Percentiles rank a stretch among this genome's conserved stretches.
Conservation (phyloP, 2,113 vertebrate genomes). For the Oryzias celebensis region DNA sequence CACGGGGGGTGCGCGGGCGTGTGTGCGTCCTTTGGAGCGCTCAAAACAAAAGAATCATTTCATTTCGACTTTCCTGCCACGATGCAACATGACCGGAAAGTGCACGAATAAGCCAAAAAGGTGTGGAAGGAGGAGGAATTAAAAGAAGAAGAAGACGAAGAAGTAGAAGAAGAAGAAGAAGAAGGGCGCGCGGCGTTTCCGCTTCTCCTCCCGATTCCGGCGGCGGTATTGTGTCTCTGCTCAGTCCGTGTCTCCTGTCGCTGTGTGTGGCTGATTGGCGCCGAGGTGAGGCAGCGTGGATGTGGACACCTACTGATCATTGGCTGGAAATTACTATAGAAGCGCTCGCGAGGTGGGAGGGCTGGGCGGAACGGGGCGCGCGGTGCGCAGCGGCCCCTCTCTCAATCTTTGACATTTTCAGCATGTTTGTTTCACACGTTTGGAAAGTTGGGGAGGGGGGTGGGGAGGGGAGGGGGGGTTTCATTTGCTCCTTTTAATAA, state of each 20-base stretch:
- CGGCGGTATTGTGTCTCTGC: constrained; percentile 71
- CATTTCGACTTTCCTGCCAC: constrained; percentile 61
- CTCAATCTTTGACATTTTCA: constrained; percentile 1
- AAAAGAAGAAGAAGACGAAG: constrained; percentile 7
- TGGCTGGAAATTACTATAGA: constrained; percentile 90
- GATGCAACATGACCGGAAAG: constrained; percentile 47
- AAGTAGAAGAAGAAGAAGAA: not conserved
- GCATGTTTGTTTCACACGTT: constrained; percentile 25
- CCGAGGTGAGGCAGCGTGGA: constrained; percentile 88
- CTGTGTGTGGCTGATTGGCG: constrained; percentile 88
- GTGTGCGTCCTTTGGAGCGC: constrained; percentile 34
- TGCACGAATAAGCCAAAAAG: constrained; percentile 44
- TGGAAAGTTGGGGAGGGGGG: constrained; percentile 53
- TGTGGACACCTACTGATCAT: constrained; percentile 91
- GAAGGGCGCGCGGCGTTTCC: constrained; percentile 57
- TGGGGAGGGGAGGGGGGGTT: constrained; percentile 10
- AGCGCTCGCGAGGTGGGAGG: constrained; percentile 75
- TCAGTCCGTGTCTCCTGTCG: constrained; percentile 86
- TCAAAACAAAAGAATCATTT: constrained; percentile 78
- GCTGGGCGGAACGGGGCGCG: constrained; percentile 72
- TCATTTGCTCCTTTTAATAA: constrained; percentile 69
- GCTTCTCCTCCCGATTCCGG: constrained; percentile 68
- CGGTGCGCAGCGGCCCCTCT: constrained; percentile 12
- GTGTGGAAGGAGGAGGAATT: constrained; percentile 3
- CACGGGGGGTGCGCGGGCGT: constrained; percentile 24